A percentile compares a stretch with the other conserved stretches of the same genome.
These are phyloP conservation scores for Cecidostiba fungosa DNA, from an alignment of 2,888 invertebrate species.

Conservation along the genomic window DNA sequence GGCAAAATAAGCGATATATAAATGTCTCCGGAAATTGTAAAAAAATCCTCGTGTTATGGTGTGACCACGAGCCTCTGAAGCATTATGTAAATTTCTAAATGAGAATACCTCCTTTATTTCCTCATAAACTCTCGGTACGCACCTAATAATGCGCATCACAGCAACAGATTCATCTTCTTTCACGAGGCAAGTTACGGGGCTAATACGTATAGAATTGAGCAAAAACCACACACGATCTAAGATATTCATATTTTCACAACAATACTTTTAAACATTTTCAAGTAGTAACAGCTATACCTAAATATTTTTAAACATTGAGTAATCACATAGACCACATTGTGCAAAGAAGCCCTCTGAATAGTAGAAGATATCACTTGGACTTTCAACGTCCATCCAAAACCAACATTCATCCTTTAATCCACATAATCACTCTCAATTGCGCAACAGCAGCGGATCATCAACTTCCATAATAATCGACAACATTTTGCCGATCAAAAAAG, in stretches of 20 bases:
- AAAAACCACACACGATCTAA: not conserved
- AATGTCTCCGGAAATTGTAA: slow-evolving; percentile 12
- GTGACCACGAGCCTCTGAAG: not conserved
- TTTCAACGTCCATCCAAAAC: not conserved
- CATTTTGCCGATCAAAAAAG: not conserved
- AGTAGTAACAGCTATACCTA: no score
- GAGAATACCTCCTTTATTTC: slow-evolving; percentile 39
- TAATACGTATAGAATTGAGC: not conserved
- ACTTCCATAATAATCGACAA: not conserved
- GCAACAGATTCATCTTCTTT: slow-evolving; percentile 15
- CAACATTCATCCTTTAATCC: not conserved
- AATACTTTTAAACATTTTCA: no score
- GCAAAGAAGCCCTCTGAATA: not conserved
- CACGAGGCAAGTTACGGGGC: not conserved
- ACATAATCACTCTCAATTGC: not conserved
- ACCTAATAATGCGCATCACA: slow-evolving; percentile 23
- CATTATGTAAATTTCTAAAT: slow-evolving; percentile 50
- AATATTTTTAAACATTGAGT: no score
- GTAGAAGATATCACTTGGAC: not conserved
- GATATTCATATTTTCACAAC: no score
- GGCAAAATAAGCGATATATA: not conserved
- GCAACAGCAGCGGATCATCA: not conserved
- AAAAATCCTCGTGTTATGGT: not conserved
- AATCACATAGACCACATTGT: not conserved
- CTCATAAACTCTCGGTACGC: slow-evolving; percentile 13